These are phyloP conservation scores for Lochmaea crataegi DNA, from an alignment of 2,888 invertebrate genomes.

Conservation along the genomic window DNA sequence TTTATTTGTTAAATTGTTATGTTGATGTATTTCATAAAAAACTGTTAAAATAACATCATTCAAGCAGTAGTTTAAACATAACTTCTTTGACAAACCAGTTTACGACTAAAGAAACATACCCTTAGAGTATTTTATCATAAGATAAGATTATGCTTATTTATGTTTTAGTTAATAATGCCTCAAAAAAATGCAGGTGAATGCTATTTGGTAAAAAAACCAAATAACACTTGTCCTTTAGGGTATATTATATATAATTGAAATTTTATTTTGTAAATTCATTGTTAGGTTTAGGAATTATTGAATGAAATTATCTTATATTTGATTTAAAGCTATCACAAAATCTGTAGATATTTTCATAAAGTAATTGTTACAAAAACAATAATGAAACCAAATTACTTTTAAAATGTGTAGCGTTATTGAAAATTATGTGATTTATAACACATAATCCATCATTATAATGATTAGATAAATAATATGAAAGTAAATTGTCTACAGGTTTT, in stretches of 20 bases:
- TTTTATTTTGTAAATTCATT: constrained; percentile 47
- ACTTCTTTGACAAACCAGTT: background rate
- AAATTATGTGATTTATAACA: constrained; percentile 2
- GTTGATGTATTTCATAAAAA: background rate
- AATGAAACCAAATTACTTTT: background rate
- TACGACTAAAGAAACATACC: background rate
- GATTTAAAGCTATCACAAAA: background rate
- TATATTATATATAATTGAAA: constrained; percentile 34
- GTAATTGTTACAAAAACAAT: background rate
- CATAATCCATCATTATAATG: background rate
- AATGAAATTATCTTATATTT: constrained; percentile 7
- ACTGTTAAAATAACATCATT: background rate
- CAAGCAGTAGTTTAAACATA: background rate
- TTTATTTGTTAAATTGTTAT: constrained; percentile 1
- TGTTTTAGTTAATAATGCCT: constrained; percentile 11
- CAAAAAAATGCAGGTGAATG: constrained; percentile 12
- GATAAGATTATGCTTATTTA: background rate
- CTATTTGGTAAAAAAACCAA: constrained; percentile 20
- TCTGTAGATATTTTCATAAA: constrained; percentile 1
- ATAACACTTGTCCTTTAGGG: constrained; percentile 39
- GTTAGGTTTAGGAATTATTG: constrained; percentile 33
- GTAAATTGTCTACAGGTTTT: background rate
- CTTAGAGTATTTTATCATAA: background rate
- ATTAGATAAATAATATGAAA: background rate
- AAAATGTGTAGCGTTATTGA: background rate